Percentiles rank a stretch among this genome's conserved stretches.
phyloP scores from a whole-genome alignment of 92 coral and sea anemone species.

The Zoanthus sansibaricus region DNA sequence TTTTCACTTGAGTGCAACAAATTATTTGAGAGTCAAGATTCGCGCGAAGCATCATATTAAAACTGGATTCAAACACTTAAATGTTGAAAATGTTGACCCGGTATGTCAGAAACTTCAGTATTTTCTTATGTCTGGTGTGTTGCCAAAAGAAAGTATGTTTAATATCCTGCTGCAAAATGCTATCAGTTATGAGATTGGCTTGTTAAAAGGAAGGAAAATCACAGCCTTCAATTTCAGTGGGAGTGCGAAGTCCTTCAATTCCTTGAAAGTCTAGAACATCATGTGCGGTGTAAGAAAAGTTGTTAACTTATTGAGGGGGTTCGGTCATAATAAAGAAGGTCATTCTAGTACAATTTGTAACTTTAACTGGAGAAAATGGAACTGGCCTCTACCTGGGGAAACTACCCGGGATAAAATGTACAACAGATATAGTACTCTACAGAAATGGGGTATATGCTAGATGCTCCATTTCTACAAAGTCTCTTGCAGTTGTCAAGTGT shows the following conservation, averaged over 20 bases:
- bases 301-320: not conserved
- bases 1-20: not conserved
- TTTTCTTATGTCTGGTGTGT: not conserved
- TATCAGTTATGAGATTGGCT: constrained; percentile 46
- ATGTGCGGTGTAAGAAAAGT: constrained; percentile 18
- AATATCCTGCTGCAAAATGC: constrained; percentile 39
- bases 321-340: not conserved
- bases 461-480: constrained; percentile 60
- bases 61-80: constrained; percentile 19
- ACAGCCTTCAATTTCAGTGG: constrained; percentile 33
- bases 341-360: not conserved
- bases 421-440: constrained; percentile 54
- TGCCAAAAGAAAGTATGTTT: not conserved
- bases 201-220: not conserved
- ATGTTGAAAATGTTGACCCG: constrained; percentile 16
- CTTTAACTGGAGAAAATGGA: constrained; percentile 69
- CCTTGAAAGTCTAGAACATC: constrained; percentile 27
- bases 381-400: not conserved
- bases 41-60: not conserved
- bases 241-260: not conserved
- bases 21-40: not conserved
- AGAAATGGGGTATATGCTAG: constrained; percentile 58
- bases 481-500: constrained; percentile 13
- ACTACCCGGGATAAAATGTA: constrained; percentile 66
- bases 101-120: constrained; percentile 13